These are phyloP conservation scores for Pristiophorus japonicus DNA, from an alignment of 2,113 vertebrate species.

Conservation along the genomic window DNA sequence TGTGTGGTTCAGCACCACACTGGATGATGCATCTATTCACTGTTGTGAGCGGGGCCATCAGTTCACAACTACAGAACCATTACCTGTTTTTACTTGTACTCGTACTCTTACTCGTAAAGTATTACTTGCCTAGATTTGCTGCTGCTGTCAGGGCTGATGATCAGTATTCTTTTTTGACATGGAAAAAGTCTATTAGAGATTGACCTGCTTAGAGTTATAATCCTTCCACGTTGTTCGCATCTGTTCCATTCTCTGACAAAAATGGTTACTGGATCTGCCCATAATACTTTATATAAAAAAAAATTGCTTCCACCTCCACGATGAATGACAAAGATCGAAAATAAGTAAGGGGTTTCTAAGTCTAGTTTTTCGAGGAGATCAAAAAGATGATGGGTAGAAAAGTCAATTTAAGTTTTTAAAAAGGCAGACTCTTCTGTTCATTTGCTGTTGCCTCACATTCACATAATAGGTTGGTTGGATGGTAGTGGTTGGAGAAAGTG, in stretches of 20 bases:
- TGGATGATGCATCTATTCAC: background rate
- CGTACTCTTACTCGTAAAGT: background rate
- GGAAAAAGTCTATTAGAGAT: background rate
- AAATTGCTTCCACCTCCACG: background rate
- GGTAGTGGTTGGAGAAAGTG: background rate
- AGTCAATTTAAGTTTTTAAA: background rate
- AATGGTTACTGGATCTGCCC: background rate
- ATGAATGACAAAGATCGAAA: background rate
- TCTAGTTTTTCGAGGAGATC: background rate
- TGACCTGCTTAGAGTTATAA: background rate
- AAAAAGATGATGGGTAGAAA: background rate
- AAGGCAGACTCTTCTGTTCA: background rate
- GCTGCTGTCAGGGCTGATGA: background rate
- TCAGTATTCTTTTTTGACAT: background rate
- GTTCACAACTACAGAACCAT: background rate
- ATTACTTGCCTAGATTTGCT: background rate
- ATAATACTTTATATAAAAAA: background rate
- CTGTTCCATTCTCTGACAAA: background rate
- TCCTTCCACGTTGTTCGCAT: background rate
- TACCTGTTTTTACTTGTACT: background rate
- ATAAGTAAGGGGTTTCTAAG: background rate
- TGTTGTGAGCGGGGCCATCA: background rate
- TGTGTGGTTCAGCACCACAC: background rate
- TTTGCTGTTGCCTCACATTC: background rate
- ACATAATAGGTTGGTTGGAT: background rate